Base-by-base conservation (phyloP, 2,888 invertebrate species). In the Labia minor region DNA sequence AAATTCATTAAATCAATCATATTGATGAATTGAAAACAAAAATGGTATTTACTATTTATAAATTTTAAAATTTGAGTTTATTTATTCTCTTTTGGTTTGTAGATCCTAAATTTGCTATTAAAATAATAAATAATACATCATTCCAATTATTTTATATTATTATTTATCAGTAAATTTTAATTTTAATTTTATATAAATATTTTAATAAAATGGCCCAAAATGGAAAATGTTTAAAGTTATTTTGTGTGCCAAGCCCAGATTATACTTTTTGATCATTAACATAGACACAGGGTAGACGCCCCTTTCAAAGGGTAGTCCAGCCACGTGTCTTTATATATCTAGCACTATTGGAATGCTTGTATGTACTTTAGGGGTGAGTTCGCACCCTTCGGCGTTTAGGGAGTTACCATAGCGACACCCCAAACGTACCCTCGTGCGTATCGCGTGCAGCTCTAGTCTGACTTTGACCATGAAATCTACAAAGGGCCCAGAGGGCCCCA, bases 391-490 rank as follows among this genome's bases (percentile, higher is more conserved):
- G 49, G 49, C 49, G 49, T 49, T 14, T 8, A 49, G 49, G 49
- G 49, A 11, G 49, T 49, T 49, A 16, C 49, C 16, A 49, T 49
- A 16, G 16, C 49, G 49, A 49, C 49, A 16, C 49, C 49, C 49
- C 49, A 49, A 49, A 49, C 49, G 49, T 14, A 49, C 49, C 49
- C 49, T 49, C 49, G n/a, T 49, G 49, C 49, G n/a, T 49, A 49
- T 49, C 16, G 16, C 49, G 49, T 49, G 49, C 49, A 16, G n/a
- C 49, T 16, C 49, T 49, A 6, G 49, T 14, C 49, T 49, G 49
- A 49, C 49, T 49, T 49, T 49, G 49, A 49, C 49, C 49, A 49
- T 49, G 49, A 49, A 49, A 49, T 10, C 49, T n/a, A 49, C 49
- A 49, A 49, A 49, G 16, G 49, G 3, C 49, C 49, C 26, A 26